Evolutionary conservation across 2,888 invertebrate species (phyloP).

Genomic region (Ectemnius continuus): DNA sequence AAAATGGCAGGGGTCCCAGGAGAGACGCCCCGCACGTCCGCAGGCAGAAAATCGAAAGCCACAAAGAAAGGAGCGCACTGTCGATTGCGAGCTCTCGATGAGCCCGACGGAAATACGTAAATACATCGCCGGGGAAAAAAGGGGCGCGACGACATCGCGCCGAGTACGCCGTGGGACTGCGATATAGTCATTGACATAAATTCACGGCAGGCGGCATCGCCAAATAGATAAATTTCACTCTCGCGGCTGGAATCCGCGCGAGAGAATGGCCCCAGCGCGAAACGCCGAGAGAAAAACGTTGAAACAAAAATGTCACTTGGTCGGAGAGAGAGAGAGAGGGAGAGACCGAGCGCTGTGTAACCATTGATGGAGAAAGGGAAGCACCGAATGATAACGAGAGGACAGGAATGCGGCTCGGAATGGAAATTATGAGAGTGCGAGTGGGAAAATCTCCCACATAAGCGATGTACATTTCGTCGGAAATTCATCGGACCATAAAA

Average conservation of each 20-base stretch:
- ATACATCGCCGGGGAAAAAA: not conserved
- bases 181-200: conserved; percentile 7
- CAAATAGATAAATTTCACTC: conserved; percentile 6
- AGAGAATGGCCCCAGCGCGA: not conserved
- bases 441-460: conserved; percentile 6
- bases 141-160: not conserved
- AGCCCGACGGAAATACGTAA: too few species aligned
- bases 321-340: not conserved
- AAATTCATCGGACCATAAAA: not conserved
- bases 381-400: not conserved
- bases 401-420: conserved; percentile 22
- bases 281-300: not conserved
- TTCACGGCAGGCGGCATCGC: conserved; percentile 1
- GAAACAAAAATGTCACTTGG: not conserved
- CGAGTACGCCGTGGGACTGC: not conserved
- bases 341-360: not conserved
- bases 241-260: not conserved
- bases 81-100: too few species aligned
- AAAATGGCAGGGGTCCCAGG: conserved; percentile 1
- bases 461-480: conserved; percentile 11
- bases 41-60: not conserved
- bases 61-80: too few species aligned
- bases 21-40: not conserved
- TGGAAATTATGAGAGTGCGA: not conserved
- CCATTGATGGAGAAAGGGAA: not conserved